phyloP scores from a whole-genome alignment of 1,140 invertebrate genomes.

The Theocolax elegans region DNA sequence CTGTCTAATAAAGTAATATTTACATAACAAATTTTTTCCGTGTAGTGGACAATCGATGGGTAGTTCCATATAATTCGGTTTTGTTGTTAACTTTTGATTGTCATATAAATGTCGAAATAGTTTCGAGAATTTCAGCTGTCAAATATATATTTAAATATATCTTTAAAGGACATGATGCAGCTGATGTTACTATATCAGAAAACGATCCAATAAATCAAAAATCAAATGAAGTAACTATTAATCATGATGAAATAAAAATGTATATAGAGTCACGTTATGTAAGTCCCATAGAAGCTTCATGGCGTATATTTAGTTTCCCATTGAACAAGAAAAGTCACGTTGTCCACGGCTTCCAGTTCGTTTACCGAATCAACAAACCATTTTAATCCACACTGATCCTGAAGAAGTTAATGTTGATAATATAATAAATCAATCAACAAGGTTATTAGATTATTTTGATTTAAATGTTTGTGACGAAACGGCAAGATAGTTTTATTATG shows the following conservation, averaged over 20 bases:
- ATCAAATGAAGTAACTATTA: neutral
- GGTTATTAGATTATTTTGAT: constrained; percentile 33
- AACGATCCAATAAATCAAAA: too few species aligned
- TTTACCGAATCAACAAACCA: constrained; percentile 28
- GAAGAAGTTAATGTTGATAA: constrained; percentile 1
- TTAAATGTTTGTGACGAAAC: constrained; percentile 6
- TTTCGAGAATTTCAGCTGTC: constrained; percentile 9
- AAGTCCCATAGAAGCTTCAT: neutral
- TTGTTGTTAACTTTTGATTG: too few species aligned
- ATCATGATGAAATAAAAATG: constrained; percentile 8
- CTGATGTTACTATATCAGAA: neutral
- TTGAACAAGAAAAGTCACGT: constrained; percentile 10
- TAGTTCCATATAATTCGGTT: constrained; percentile 31
- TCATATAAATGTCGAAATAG: constrained; percentile 40
- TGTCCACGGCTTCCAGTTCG: constrained; percentile 12
- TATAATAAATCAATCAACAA: neutral
- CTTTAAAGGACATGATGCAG: constrained; percentile 31
- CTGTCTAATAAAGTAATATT: too few species aligned
- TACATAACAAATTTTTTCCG: too few species aligned
- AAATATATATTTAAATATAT: constrained; percentile 38
- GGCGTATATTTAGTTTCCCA: neutral
- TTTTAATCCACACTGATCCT: constrained; percentile 6
- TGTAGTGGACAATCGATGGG: constrained; percentile 25
- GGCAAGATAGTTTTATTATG: constrained; percentile 18
- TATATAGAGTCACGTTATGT: constrained; percentile 17